These are phyloP conservation scores for Taeniopygia guttata DNA, from an alignment of 2,797 vertebrate genomes.

Conservation along the genomic window DNA sequence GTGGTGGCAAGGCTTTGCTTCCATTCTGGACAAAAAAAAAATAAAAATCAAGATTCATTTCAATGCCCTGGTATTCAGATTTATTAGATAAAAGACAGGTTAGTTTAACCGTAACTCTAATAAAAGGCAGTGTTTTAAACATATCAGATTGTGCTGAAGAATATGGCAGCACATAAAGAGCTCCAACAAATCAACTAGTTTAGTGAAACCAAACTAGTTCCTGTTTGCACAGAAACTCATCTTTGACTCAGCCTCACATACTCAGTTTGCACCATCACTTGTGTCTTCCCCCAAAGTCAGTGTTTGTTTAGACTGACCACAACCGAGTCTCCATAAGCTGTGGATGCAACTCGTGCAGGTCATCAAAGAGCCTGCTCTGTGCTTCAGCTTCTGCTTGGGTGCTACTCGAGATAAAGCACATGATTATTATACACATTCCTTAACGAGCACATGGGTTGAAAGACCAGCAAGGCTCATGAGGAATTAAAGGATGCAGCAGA, in stretches of 20 bases:
- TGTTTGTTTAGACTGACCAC: not conserved
- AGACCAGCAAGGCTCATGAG: not conserved
- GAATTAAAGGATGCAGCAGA: not conserved
- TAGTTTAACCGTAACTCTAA: not conserved
- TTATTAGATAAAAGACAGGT: constrained; percentile 18
- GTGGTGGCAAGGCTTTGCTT: not conserved
- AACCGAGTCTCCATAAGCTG: not conserved
- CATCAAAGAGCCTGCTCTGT: not conserved
- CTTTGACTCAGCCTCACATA: not conserved
- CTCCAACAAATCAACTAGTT: not conserved
- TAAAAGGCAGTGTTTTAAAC: not conserved
- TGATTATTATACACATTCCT: not conserved
- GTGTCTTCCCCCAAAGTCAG: not conserved
- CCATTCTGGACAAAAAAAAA: not conserved
- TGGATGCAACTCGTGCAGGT: not conserved
- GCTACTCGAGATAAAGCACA: not conserved
- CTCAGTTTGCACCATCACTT: not conserved
- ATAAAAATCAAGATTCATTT: not conserved
- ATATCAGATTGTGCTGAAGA: not conserved
- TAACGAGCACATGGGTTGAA: not conserved
- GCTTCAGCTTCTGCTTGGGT: not conserved
- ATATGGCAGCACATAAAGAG: not conserved
- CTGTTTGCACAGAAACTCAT: not conserved
- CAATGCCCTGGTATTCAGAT: not conserved
- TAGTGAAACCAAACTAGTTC: not conserved